A percentile compares a stretch with the other conserved stretches of the same genome.
Evolutionary conservation across 64 coral and sea anemone species (phyloP).

Genomic region (Acropora yongei): DNA sequence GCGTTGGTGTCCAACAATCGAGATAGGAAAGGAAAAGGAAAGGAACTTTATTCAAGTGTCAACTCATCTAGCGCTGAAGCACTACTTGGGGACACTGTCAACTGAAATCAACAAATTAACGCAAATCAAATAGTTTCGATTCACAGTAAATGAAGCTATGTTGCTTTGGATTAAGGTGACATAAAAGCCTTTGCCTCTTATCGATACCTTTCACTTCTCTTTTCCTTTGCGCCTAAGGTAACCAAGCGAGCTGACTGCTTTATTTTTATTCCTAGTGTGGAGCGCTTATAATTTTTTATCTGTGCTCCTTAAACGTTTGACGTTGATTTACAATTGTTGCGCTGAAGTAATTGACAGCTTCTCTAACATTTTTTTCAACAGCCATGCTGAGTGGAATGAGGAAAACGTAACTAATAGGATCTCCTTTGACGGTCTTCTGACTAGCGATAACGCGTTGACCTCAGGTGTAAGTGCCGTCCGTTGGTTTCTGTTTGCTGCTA

Average conservation of each 20-base stretch:
- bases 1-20: too few species aligned
- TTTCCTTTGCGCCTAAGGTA: not conserved
- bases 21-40: too few species aligned
- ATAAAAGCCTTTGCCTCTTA: not conserved
- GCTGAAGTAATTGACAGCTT: not conserved
- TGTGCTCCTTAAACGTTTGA: constrained; percentile 1
- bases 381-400: not conserved
- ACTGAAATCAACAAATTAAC: too few species aligned
- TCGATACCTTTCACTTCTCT: not conserved
- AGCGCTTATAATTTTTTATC: not conserved
- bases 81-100: too few species aligned
- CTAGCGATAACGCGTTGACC: not conserved
- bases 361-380: not conserved
- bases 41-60: too few species aligned
- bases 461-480: not conserved
- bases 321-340: not conserved
- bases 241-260: too few species aligned
- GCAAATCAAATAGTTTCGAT: too few species aligned
- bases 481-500: not conserved
- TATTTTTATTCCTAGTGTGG: not conserved
- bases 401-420: not conserved
- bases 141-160: too few species aligned
- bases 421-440: not conserved
- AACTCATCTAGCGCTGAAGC: too few species aligned
- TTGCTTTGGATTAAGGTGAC: not conserved